phyloP scores from a whole-genome alignment of 2,888 invertebrate species.

The Stenodema calcarata region DNA sequence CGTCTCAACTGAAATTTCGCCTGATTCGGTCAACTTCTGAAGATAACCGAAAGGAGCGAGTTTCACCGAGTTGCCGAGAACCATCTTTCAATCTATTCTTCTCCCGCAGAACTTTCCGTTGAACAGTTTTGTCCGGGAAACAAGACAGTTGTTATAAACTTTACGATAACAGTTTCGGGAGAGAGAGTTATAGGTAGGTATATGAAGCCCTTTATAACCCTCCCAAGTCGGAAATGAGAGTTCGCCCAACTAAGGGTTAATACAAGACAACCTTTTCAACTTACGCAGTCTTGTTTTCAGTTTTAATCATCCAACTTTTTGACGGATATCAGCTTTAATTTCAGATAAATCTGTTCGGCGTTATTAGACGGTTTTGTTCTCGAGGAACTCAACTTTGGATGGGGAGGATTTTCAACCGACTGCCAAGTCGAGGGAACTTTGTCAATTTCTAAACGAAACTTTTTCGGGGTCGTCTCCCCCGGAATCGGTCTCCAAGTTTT shows the following conservation, averaged over 20 bases:
- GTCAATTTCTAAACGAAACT: conserved; percentile 16
- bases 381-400: background rate
- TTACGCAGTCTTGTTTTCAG: conserved; percentile 19
- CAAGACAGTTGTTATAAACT: background rate
- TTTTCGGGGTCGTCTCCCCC: conserved; percentile 3
- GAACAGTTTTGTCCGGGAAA: background rate
- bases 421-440: conserved; percentile 5
- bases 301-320: conserved; percentile 34
- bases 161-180: background rate
- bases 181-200: background rate
- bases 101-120: background rate
- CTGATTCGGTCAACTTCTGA: too few relatives aligned
- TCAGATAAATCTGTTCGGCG: conserved; percentile 8
- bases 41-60: too few relatives aligned
- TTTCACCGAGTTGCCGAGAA: too few relatives aligned
- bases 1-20: too few relatives aligned
- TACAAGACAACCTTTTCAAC: background rate
- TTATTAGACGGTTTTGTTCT: conserved; percentile 13
- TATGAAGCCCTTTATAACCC: background rate
- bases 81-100: background rate
- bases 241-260: background rate
- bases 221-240: background rate
- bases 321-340: conserved; percentile 32
- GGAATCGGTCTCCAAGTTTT: background rate
- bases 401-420: conserved; percentile 1